Evolutionary conservation across 2,888 invertebrate species (phyloP).

Genomic region (Papilio demoleus): DNA sequence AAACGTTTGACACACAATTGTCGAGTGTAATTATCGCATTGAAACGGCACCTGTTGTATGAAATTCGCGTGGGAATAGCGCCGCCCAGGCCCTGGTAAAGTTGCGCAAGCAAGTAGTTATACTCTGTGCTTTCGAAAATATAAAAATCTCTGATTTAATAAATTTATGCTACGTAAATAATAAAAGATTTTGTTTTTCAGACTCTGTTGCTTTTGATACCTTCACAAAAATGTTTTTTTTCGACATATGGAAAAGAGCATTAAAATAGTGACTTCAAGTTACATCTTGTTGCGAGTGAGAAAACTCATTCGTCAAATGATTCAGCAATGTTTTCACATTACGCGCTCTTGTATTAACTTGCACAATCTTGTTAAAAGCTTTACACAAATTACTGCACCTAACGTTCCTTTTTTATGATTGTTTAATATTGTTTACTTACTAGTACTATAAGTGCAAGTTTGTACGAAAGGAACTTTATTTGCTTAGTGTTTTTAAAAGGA

Average conservation of each 20-base stretch:
- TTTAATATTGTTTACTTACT: not conserved
- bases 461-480: too few species aligned
- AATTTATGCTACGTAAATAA: too few species aligned
- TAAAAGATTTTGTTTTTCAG: too few species aligned
- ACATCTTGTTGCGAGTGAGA: not conserved
- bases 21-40: slow-evolving; percentile 61
- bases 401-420: not conserved
- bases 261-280: not conserved
- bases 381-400: not conserved
- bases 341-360: not conserved
- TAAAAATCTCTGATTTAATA: slow-evolving; percentile 23
- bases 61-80: slow-evolving; percentile 81
- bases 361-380: slow-evolving; percentile 16
- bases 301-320: not conserved
- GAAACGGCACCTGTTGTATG: slow-evolving; percentile 74
- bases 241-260: too few species aligned
- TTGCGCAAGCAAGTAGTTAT: slow-evolving; percentile 72
- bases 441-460: too few species aligned
- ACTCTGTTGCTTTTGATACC: too few species aligned
- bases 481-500: too few species aligned
- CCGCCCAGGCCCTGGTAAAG: slow-evolving; percentile 57
- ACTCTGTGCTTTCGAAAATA: slow-evolving; percentile 49
- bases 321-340: not conserved
- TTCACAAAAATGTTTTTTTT: too few species aligned
- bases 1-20: slow-evolving; percentile 59